phyloP scores from a whole-genome alignment of 2,797 vertebrate species.

The Tiaroga cobitis region DNA sequence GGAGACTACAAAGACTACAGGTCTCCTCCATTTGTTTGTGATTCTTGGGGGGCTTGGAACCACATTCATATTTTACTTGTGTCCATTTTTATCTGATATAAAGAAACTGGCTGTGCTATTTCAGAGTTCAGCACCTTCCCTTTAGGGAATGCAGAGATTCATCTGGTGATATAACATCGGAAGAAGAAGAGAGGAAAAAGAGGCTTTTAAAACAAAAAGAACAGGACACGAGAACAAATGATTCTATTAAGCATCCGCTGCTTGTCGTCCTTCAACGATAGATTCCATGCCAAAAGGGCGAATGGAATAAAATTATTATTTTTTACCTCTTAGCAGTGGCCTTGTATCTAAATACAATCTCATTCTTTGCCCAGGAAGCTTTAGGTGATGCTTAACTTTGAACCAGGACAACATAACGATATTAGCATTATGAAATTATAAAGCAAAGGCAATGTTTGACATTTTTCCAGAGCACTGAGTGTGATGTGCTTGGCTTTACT shows the following conservation, averaged over 20 bases:
- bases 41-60: constrained; percentile 33
- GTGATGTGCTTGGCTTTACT: not conserved
- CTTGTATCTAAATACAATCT: constrained; percentile 62
- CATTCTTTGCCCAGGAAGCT: constrained; percentile 44
- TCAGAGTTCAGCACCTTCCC: constrained; percentile 47
- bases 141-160: constrained; percentile 51
- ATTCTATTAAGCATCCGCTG: constrained; percentile 61
- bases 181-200: constrained; percentile 34
- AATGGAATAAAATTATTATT: constrained; percentile 59
- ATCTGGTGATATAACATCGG: constrained; percentile 54
- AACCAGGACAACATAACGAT: constrained; percentile 45
- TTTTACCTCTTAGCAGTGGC: constrained; percentile 48
- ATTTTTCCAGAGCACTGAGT: constrained; percentile 20
- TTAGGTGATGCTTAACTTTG: constrained; percentile 50
- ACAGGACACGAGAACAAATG: constrained; percentile 55
- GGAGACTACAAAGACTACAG: constrained; percentile 11
- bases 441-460: constrained; percentile 29
- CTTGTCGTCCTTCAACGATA: constrained; percentile 52
- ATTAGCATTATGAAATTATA: constrained; percentile 51
- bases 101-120: constrained; percentile 20
- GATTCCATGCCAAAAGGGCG: constrained; percentile 60
- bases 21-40: constrained; percentile 25
- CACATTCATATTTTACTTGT: constrained; percentile 29
- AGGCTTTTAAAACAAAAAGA: constrained; percentile 60
- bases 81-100: constrained; percentile 30